Conservation (phyloP, 92 coral and sea anemone genomes). For the Phymanthus crucifer region DNA sequence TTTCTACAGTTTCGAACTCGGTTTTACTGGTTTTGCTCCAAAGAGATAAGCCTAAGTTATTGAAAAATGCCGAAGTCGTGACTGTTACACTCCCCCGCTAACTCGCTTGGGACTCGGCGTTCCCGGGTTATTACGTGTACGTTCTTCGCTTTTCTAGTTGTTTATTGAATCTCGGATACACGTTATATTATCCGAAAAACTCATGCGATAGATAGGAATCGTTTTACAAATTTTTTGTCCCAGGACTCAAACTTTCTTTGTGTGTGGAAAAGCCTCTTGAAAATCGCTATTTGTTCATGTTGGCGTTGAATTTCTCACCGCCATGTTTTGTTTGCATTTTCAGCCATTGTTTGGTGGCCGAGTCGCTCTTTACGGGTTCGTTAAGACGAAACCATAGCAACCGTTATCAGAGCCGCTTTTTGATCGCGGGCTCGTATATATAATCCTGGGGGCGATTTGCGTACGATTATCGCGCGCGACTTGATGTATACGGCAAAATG, state of each 20-base stretch:
- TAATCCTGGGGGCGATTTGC: too few relatives aligned
- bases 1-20: background rate
- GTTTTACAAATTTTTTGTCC: background rate
- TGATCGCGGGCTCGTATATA: background rate
- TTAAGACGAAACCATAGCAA: slow-evolving; percentile 28
- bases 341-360: slow-evolving; percentile 18
- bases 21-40: background rate
- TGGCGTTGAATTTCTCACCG: slow-evolving; percentile 25
- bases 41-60: background rate
- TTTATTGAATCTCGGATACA: background rate
- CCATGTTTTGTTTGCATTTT: slow-evolving; percentile 33
- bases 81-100: slow-evolving; percentile 15
- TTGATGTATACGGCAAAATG: too few relatives aligned
- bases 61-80: background rate
- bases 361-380: background rate
- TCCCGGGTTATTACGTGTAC: slow-evolving; percentile 24
- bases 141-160: background rate
- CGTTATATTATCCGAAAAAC: background rate
- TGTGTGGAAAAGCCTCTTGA: background rate
- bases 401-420: background rate
- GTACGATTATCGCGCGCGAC: too few relatives aligned
- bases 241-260: background rate
- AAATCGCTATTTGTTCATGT: slow-evolving; percentile 7
- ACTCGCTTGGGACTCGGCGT: slow-evolving; percentile 26
- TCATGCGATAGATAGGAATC: background rate